phyloP scores from a whole-genome alignment of 2,797 vertebrate genomes.

The Saxicola maurus region DNA sequence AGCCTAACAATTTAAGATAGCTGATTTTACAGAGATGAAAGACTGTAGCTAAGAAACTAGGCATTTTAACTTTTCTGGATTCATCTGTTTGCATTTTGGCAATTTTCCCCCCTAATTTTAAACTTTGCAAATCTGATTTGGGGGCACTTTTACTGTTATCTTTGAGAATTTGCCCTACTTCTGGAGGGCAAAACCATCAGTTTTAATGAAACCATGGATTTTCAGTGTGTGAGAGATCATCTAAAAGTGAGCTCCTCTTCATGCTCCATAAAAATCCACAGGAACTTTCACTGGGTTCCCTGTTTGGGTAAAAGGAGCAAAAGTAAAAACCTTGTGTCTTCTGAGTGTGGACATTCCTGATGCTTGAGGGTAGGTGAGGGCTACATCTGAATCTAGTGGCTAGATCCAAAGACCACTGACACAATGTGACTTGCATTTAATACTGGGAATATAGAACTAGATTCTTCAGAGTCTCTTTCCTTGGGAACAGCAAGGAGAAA shows the following conservation, averaged over 20 bases:
- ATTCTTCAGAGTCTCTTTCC: neutral
- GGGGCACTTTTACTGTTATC: neutral
- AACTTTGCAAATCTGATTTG: neutral
- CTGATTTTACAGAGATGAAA: constrained; percentile 11
- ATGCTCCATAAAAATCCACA: neutral
- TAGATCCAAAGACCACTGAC: neutral
- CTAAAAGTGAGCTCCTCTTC: neutral
- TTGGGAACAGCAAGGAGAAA: neutral
- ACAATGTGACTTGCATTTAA: neutral
- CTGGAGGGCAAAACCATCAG: neutral
- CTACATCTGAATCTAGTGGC: neutral
- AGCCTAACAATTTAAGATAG: neutral
- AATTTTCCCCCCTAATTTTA: neutral
- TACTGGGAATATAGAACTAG: neutral
- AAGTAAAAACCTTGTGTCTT: neutral
- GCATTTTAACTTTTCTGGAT: neutral
- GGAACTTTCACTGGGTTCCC: neutral
- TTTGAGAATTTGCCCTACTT: neutral
- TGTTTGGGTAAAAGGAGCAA: neutral
- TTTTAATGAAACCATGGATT: neutral
- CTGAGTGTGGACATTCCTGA: neutral
- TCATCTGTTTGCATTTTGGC: neutral
- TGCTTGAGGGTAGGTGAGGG: neutral
- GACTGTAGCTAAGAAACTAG: neutral
- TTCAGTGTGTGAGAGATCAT: neutral